These are phyloP conservation scores for Ibycter americanus DNA, from an alignment of 2,797 vertebrate genomes.

Conservation along the genomic window DNA sequence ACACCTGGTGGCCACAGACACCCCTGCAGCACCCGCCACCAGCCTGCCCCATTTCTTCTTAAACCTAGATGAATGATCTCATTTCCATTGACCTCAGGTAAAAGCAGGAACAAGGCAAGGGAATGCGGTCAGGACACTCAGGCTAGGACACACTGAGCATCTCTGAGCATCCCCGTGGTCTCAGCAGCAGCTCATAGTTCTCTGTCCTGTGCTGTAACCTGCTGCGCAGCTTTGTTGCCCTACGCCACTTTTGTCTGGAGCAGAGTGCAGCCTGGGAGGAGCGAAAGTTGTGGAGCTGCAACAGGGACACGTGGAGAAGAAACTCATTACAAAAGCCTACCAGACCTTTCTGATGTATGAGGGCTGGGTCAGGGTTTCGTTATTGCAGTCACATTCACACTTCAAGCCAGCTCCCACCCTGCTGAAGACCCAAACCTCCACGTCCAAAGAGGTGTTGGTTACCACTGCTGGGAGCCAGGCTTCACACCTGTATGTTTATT, in stretches of 20 bases:
- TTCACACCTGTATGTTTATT: constrained; percentile 51
- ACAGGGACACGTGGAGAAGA: background rate
- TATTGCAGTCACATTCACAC: background rate
- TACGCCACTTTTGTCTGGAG: background rate
- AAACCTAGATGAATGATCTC: background rate
- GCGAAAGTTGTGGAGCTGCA: background rate
- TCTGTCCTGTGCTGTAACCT: background rate
- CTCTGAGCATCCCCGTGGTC: background rate
- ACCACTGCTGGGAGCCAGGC: background rate
- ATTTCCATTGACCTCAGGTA: background rate
- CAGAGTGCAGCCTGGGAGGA: background rate
- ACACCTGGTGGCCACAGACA: constrained; percentile 47
- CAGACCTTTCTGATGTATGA: background rate
- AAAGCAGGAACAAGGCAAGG: background rate
- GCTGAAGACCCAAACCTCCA: background rate
- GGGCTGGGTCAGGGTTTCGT: background rate
- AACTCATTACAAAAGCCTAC: background rate
- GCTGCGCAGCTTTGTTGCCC: background rate
- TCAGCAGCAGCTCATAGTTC: background rate
- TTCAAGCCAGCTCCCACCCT: background rate
- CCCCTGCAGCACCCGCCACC: background rate
- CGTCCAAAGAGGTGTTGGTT: background rate
- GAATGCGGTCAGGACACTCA: background rate
- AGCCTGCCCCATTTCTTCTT: background rate
- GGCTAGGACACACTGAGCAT: background rate